Conservation (phyloP, 1,140 invertebrate genomes). For the Euglossa dilemma region DNA sequence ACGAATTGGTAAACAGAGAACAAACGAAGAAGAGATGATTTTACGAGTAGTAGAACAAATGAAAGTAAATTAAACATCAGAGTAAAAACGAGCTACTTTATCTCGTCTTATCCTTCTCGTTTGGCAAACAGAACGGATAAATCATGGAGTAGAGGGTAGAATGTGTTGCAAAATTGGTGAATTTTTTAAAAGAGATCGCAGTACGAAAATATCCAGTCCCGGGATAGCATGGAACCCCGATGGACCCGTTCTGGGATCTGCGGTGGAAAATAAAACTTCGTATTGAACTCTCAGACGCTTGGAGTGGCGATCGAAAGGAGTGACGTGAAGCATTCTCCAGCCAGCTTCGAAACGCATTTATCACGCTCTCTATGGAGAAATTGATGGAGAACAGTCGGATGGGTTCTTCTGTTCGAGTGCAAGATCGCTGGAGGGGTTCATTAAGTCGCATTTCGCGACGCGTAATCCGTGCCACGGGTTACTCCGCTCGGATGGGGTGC, state of each 20-base stretch:
- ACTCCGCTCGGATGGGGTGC: no score
- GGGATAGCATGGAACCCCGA: background rate
- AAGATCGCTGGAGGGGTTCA: background rate
- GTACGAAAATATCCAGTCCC: no score
- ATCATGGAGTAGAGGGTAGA: no score
- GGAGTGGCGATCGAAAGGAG: constrained; percentile 20
- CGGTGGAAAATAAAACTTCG: background rate
- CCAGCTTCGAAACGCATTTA: constrained; percentile 14
- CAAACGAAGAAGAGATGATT: no score
- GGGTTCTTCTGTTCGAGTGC: background rate
- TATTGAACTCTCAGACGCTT: background rate
- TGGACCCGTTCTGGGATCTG: background rate
- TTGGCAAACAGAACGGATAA: no score
- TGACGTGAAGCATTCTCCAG: constrained; percentile 16
- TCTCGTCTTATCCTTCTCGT: no score
- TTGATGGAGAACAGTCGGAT: constrained; percentile 1
- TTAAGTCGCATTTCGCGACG: background rate
- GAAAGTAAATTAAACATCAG: no score
- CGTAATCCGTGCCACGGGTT: background rate
- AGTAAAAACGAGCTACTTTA: no score
- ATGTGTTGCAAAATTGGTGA: no score
- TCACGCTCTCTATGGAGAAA: background rate
- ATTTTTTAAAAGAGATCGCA: no score
- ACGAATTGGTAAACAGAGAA: no score
- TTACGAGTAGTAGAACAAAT: no score